Base-by-base conservation (phyloP, 2,888 invertebrate species). In the Spodoptera littoralis region DNA sequence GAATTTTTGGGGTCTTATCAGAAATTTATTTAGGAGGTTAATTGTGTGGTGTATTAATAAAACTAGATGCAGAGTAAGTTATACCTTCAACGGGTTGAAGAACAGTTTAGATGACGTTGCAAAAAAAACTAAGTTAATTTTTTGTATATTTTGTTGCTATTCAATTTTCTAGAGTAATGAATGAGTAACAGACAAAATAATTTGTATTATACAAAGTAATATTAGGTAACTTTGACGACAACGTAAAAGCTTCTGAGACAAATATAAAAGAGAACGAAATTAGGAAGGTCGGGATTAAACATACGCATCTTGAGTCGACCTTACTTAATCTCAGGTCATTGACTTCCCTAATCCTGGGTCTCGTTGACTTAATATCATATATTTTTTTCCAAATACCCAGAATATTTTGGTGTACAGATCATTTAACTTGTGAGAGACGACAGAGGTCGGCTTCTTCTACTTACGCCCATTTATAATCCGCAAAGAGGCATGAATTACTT, bases 341-440 rank as follows among this genome's bases (percentile, higher is more conserved):
- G 65, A 56, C 51, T 64, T 22, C 5, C 50, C 49, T 68, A 76
- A 70, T 77, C 49, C 61, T 36, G 60, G 58, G 42, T 50, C 63
- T 64, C 61, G 52, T 65, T 61, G 66, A 65, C 63, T 64, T 79
- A 75, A 79, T 75, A 53, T 59, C 53, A 46, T 59, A 68, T 71
- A 69, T 63, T 77, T 68, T 36, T 77, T 75, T 66, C 66, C 60
- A 65, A 57, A 52, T 43, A 44, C 44, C 49, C 54, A 22, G 18
- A 65, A 63, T 63, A 60, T 69, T 67, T 56, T 43, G 18, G 62
- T 64, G 49, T 61, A 60, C 61, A 65, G 67, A 44, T 59, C 74
- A 72, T 79, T 78, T 61, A 76, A 73, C 78, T 66, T 63, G 56
- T 66, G 53, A 70, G 54, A 47, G 54, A 75, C 62, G 62, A 60